Evolutionary conservation across 2,113 vertebrate genomes (phyloP).

Genomic region (Lampris megalopsis): DNA sequence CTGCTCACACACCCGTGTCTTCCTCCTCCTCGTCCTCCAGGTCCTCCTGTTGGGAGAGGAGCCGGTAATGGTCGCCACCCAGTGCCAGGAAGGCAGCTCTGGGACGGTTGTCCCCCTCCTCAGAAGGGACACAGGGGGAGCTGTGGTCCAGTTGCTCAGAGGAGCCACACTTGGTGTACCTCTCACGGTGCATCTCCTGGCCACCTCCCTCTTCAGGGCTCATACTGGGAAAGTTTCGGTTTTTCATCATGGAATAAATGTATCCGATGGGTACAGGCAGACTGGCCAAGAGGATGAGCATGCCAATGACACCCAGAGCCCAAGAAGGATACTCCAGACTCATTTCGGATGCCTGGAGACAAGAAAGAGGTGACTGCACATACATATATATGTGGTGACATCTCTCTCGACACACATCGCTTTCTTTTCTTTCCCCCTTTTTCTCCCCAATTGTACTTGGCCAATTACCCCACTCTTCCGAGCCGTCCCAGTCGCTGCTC

Average conservation of each 20-base stretch:
- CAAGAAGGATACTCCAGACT: slow-evolving; percentile 91
- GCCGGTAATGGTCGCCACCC: slow-evolving; percentile 75
- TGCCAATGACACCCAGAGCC: slow-evolving; percentile 90
- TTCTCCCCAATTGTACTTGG: too few relatives aligned
- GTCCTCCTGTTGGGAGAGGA: slow-evolving; percentile 80
- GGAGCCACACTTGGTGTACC: slow-evolving; percentile 78
- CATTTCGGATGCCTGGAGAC: slow-evolving; percentile 88
- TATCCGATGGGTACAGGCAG: slow-evolving; percentile 91
- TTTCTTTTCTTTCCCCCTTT: too few relatives aligned
- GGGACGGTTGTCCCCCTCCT: slow-evolving; percentile 46
- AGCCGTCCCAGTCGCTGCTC: too few relatives aligned
- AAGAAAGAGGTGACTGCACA: not conserved
- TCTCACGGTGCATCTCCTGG: slow-evolving; percentile 86
- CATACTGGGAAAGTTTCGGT: slow-evolving; percentile 38
- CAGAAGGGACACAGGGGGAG: slow-evolving; percentile 32
- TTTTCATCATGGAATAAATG: slow-evolving; percentile 82
- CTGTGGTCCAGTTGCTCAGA: slow-evolving; percentile 63
- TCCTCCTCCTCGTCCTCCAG: slow-evolving; percentile 70
- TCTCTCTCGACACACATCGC: too few relatives aligned
- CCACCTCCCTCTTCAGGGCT: slow-evolving; percentile 72
- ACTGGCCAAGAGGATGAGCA: slow-evolving; percentile 87
- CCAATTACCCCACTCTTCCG: too few relatives aligned
- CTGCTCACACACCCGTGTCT: slow-evolving; percentile 76
- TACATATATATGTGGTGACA: not conserved
- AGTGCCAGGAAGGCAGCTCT: slow-evolving; percentile 67